Conservation (phyloP, 2,797 vertebrate genomes). For the Sandelia bainsii region DNA sequence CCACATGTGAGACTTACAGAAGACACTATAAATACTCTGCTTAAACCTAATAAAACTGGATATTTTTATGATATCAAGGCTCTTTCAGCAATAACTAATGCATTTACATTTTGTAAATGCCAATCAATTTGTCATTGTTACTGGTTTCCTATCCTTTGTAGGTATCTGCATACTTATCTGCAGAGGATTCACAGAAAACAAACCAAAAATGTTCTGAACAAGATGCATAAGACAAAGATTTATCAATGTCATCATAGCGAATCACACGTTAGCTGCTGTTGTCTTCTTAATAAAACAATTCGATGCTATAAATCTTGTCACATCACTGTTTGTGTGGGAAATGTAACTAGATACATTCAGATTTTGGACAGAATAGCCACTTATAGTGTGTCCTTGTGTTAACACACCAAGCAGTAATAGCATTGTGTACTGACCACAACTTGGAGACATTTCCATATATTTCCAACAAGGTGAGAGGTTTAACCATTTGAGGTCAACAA, state of each 20-base stretch:
- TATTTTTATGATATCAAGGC: neutral
- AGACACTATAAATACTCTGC: slow-evolving; percentile 6
- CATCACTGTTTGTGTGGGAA: too few species aligned
- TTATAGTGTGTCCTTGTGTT: too few species aligned
- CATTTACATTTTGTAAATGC: neutral
- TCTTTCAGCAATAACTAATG: neutral
- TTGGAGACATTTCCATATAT: too few species aligned
- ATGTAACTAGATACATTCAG: too few species aligned
- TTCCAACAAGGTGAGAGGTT: too few species aligned
- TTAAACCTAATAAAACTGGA: slow-evolving; percentile 7
- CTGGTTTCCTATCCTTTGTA: neutral
- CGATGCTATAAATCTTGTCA: too few species aligned
- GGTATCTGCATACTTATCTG: neutral
- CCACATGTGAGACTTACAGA: slow-evolving; percentile 54
- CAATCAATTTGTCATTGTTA: neutral
- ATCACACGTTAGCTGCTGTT: neutral
- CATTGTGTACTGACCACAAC: too few species aligned
- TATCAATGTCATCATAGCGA: neutral
- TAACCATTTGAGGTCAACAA: too few species aligned
- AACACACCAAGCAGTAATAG: too few species aligned
- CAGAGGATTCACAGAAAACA: neutral
- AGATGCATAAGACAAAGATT: neutral
- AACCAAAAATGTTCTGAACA: neutral
- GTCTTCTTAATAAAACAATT: neutral
- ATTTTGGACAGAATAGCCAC: too few species aligned